phyloP scores from a whole-genome alignment of 2,113 vertebrate genomes.

The Serinus canaria region DNA sequence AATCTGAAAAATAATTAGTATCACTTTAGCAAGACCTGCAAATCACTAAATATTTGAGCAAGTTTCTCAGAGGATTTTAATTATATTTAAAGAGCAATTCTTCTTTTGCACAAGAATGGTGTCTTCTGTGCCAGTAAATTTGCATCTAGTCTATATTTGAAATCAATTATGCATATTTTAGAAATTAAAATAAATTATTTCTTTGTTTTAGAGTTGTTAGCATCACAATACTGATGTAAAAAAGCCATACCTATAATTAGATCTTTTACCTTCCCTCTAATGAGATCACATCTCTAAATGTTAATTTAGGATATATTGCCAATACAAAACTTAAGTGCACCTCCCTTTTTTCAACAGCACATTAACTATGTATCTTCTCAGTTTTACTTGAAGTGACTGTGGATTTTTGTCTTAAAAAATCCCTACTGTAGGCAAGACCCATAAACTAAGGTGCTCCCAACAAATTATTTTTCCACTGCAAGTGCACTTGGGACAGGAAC shows the following conservation, averaged over 20 bases:
- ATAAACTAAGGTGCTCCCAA: not conserved
- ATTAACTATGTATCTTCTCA: not conserved
- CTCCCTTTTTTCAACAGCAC: not conserved
- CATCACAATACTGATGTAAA: not conserved
- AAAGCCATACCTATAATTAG: not conserved
- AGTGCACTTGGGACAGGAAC: not conserved
- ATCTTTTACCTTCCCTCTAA: not conserved
- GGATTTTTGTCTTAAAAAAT: not conserved
- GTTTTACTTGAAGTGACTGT: not conserved
- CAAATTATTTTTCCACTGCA: not conserved
- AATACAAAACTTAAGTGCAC: not conserved
- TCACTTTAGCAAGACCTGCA: not conserved
- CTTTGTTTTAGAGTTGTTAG: not conserved
- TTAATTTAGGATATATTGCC: not conserved
- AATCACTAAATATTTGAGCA: slow-evolving; percentile 7
- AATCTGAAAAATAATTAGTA: slow-evolving; percentile 7
- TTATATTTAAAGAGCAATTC: slow-evolving; percentile 19
- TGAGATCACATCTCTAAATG: not conserved
- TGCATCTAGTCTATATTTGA: not conserved
- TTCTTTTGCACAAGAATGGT: not conserved
- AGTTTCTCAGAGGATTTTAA: not conserved
- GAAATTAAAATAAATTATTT: slow-evolving; percentile 11
- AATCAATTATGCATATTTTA: not conserved
- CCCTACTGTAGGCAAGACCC: not conserved
- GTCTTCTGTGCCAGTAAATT: not conserved